Percentiles rank a stretch among this genome's conserved stretches.
Conservation (phyloP, 2,797 vertebrate genomes). For the Diglossa cyanea region DNA sequence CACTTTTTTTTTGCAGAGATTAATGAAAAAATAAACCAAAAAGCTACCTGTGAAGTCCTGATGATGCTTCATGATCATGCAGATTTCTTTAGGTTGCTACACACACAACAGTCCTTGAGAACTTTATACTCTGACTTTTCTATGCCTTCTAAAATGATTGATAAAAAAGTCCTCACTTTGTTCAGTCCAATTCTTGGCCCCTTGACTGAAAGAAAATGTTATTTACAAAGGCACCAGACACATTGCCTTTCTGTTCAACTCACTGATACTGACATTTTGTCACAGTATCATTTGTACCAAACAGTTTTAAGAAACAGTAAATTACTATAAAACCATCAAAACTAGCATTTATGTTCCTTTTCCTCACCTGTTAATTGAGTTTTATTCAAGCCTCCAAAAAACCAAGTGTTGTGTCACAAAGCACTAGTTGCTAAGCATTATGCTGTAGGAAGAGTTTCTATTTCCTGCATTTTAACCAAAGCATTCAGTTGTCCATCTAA, state of each 20-base stretch:
- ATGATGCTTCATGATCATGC: background rate
- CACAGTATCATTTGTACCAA: background rate
- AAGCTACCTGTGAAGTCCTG: background rate
- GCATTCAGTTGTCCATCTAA: background rate
- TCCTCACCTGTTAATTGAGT: background rate
- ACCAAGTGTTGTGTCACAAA: background rate
- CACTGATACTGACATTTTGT: background rate
- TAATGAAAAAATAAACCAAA: background rate
- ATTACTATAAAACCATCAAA: background rate
- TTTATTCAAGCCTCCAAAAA: background rate
- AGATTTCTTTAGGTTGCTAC: background rate
- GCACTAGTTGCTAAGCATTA: background rate
- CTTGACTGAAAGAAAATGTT: background rate
- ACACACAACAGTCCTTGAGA: background rate
- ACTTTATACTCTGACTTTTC: background rate
- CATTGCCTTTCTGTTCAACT: background rate
- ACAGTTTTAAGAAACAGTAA: background rate
- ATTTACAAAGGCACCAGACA: background rate
- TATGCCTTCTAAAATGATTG: background rate
- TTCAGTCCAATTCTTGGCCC: background rate
- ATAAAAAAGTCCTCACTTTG: background rate
- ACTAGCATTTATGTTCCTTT: background rate
- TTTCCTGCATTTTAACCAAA: background rate
- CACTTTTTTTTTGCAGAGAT: background rate
- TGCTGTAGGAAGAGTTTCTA: background rate